Evolutionary conservation across 2,797 vertebrate genomes (phyloP), one percentile per base, ranked within the genome.

Genomic region (Balearica regulorum): DNA sequence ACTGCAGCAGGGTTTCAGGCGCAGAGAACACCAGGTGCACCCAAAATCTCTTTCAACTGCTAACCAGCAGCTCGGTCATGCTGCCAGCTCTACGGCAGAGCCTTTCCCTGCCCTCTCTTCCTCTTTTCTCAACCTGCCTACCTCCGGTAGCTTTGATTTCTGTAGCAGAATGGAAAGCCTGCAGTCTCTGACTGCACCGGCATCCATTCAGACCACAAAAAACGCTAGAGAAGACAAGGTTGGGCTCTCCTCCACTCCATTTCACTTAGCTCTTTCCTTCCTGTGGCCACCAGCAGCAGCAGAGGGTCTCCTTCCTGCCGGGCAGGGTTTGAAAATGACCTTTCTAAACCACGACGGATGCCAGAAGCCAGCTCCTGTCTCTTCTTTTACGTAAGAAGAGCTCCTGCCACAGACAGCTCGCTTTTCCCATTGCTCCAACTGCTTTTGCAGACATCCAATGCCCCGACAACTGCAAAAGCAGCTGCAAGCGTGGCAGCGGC

Each of bases 391-490:
- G 2, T 26, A 57, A 77, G 46, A 62, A 5, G 21, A 64, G 1
- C 55, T 37, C 20, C 66, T 28, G 54, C 24, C 0, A 6, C 57
- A 35, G 43, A 18, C n/a, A 62, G 58, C 57, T 75, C 9, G 0
- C 58, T 76, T 21, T 39, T 48, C 41, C 20, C 6, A 1, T 17
- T 4, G 28, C n/a, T 69, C 62, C 60, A 54, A 33, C 62, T 33
- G 62, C 84, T 80, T 29, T n/a, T 48, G 16, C 75, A 83, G 81
- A 17, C 58, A 31, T 3, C 35, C 66, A 41, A 73, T 73, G 62
- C 72, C 49, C 29, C 11, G 5, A 78, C 83, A 95, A 91, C 87
- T 64, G 91, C 69, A 13, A 20, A 60, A 78, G 90, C 95, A 94
- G 94, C 89, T 95, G 94, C 35, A 13, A 58, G 82, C 0, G 1